Base-by-base conservation (phyloP, 2,888 invertebrate genomes). In the Acanthosepion lycidas region DNA sequence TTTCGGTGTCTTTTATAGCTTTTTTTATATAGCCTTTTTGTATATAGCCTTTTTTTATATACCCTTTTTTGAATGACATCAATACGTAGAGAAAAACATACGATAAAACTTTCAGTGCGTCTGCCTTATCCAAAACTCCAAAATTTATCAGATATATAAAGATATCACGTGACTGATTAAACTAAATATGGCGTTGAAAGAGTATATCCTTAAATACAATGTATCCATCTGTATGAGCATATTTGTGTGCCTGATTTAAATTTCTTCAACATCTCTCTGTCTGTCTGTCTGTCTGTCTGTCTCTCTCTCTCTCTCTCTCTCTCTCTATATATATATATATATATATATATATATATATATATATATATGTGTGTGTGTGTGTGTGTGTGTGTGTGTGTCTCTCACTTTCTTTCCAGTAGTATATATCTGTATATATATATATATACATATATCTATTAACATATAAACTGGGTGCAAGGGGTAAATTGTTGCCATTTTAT, bases 261-360 rank as follows among this genome's bases (percentile, higher is more conserved):
- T 42, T 42, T 42, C 42, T 59, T 59, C 6, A 23, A 23, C 23
- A 20, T 23, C 4, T 23, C 23, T 59, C 23, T 59, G 0, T 23
- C 6, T 23, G 0, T 6, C 6, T 42, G 0, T 42, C 42, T 42
- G 2, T 42, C 2, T 42, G 0, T 42, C 2, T 42, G n/a, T 23
- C 23, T 59, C 23, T 59, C 3, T 23, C 6, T 23, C 3, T 6
- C 6, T 42, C 2, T 42, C 42, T 42, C 42, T 42, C 2, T 42
- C 2, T 42, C 2, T 42, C 0, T 42, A 42, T 42, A 42, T 42
- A 42, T 42, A 42, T 42, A 42, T 42, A 42, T 42, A 42, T 42
- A 42, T 42, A 42, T 42, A 42, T 42, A 42, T 42, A 42, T 42
- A 42, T 42, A 42, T 42, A 42, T 42, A 42, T 42, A 42, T 42